phyloP scores from a whole-genome alignment of 2,113 vertebrate species.

The Puffinus mauretanicus region DNA sequence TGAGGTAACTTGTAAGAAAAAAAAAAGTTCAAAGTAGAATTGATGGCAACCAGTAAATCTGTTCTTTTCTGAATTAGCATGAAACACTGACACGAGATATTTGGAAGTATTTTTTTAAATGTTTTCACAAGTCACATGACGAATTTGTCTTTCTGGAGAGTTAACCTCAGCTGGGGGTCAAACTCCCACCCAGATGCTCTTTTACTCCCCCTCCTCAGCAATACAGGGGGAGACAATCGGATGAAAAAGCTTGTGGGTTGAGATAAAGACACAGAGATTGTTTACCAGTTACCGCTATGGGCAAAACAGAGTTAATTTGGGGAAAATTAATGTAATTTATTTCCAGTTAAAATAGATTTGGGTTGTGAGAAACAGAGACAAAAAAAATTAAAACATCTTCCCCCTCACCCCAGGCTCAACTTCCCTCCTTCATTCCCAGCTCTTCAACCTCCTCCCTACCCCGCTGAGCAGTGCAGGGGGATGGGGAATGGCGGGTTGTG shows the following conservation, averaged over 20 bases:
- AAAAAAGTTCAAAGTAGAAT: neutral
- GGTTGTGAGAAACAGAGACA: neutral
- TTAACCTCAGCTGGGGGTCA: neutral
- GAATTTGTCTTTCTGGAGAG: neutral
- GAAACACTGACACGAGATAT: neutral
- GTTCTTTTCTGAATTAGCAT: neutral
- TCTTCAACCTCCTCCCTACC: neutral
- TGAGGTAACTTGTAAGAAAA: neutral
- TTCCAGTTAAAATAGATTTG: neutral
- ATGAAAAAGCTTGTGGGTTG: neutral
- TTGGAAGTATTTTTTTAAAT: neutral
- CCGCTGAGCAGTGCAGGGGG: neutral
- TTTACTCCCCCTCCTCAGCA: neutral
- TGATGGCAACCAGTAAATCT: neutral
- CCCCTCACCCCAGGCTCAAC: neutral
- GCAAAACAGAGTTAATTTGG: neutral
- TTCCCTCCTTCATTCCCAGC: neutral
- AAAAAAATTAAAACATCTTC: neutral
- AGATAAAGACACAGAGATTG: neutral
- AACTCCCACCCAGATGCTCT: neutral
- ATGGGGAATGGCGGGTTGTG: neutral
- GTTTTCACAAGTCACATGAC: neutral
- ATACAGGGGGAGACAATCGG: neutral
- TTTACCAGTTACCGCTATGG: neutral
- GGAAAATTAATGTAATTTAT: neutral